Percentiles rank a stretch among this genome's conserved stretches.
Evolutionary conservation across 2,888 invertebrate species (phyloP).

Genomic region (Artemia sp.): DNA sequence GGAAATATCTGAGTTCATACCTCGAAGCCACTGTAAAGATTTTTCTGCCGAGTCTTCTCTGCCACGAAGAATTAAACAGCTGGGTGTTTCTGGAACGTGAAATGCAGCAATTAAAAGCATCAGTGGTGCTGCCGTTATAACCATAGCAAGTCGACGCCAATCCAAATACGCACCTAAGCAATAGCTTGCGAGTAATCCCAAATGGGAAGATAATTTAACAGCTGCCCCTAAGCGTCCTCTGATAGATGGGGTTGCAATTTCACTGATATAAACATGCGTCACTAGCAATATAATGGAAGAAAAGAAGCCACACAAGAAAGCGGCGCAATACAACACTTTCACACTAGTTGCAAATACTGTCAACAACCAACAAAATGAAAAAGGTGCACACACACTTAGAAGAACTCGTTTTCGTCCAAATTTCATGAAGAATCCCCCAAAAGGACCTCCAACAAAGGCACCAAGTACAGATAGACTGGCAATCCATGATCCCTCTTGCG

Average conservation of each 20-base stretch:
- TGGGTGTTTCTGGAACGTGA: constrained; percentile 74
- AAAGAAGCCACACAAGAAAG: constrained; percentile 66
- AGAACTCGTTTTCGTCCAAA: constrained; percentile 52
- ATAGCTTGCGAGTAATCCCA: constrained; percentile 67
- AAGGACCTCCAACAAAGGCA: constrained; percentile 57
- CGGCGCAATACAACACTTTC: constrained; percentile 61
- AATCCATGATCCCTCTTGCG: constrained; percentile 63
- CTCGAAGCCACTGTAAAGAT: constrained; percentile 63
- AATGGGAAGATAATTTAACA: constrained; percentile 64
- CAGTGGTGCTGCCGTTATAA: constrained; percentile 58
- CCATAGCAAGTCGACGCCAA: constrained; percentile 65
- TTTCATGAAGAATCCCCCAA: constrained; percentile 59
- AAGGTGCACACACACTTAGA: constrained; percentile 52
- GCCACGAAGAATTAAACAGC: constrained; percentile 57
- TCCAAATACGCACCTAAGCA: constrained; percentile 62
- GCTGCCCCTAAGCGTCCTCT: constrained; percentile 71
- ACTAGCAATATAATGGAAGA: constrained; percentile 57
- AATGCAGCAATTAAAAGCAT: constrained; percentile 53
- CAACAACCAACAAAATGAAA: constrained; percentile 61
- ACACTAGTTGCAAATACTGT: constrained; percentile 60
- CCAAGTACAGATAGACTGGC: constrained; percentile 61
- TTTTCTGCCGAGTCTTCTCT: constrained; percentile 51
- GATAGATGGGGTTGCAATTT: constrained; percentile 69
- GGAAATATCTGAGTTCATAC: constrained; percentile 56
- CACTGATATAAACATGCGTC: constrained; percentile 73